These are phyloP conservation scores for Orthosia gracilis DNA, from an alignment of 2,888 invertebrate species.

Conservation along the genomic window DNA sequence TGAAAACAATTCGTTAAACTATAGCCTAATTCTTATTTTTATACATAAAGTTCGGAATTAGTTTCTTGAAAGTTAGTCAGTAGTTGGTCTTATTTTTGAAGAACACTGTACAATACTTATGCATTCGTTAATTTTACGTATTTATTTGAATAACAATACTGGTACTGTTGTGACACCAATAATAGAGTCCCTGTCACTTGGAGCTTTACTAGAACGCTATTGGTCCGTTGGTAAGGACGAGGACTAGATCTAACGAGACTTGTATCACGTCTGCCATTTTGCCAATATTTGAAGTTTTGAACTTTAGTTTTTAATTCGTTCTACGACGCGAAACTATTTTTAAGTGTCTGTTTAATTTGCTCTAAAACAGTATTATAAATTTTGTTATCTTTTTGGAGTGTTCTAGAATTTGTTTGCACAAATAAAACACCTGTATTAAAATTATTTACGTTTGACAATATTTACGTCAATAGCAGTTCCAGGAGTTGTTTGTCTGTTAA, in stretches of 20 bases:
- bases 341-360: too few species aligned
- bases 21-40: slow-evolving; percentile 11
- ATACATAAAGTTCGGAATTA: neutral
- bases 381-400: slow-evolving; percentile 9
- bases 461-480: slow-evolving; percentile 49
- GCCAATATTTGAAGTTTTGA: slow-evolving; percentile 17
- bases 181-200: slow-evolving; percentile 61
- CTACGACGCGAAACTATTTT: too few species aligned
- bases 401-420: slow-evolving; percentile 47
- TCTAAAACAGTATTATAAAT: neutral
- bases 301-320: neutral
- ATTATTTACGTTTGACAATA: slow-evolving; percentile 39
- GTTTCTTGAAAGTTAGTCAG: neutral
- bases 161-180: slow-evolving; percentile 57
- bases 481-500: slow-evolving; percentile 56
- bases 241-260: slow-evolving; percentile 43
- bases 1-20: slow-evolving; percentile 28
- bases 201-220: slow-evolving; percentile 51
- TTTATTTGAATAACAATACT: slow-evolving; percentile 48
- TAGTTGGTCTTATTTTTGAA: neutral
- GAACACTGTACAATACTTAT: neutral
- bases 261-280: slow-evolving; percentile 36
- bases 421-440: slow-evolving; percentile 40
- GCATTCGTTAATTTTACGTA: slow-evolving; percentile 11
- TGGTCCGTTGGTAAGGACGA: slow-evolving; percentile 63